phyloP scores from a whole-genome alignment of 2,888 invertebrate species.

The Aricia artaxerxes region DNA sequence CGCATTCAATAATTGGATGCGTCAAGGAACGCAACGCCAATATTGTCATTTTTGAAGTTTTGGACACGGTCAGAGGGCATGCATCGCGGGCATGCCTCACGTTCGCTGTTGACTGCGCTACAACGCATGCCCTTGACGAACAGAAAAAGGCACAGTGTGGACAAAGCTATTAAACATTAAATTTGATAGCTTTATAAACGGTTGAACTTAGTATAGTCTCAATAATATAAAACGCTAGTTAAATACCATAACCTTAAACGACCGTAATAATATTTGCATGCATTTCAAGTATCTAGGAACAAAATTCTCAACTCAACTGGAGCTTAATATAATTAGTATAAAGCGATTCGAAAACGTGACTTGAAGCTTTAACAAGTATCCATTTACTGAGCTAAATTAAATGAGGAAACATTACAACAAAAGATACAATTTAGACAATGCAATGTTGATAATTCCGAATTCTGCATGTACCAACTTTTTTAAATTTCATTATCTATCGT shows the following conservation, averaged over 20 bases:
- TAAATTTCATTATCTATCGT: no score
- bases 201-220: no score
- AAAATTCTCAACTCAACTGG: conserved; percentile 1
- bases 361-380: neutral
- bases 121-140: no score
- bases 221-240: neutral
- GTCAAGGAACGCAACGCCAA: no score
- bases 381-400: neutral
- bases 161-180: no score
- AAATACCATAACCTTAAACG: neutral
- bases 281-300: neutral
- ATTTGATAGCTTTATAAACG: no score
- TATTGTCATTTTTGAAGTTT: no score
- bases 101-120: no score
- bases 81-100: no score
- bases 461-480: neutral
- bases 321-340: conserved; percentile 24
- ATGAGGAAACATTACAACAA: neutral
- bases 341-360: conserved; percentile 20
- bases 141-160: no score
- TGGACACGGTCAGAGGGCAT: no score
- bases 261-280: conserved; percentile 11
- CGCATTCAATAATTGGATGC: no score
- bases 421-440: neutral
- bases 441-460: neutral